phyloP scores from a whole-genome alignment of 1,140 invertebrate genomes.

The Aphis gossypii region DNA sequence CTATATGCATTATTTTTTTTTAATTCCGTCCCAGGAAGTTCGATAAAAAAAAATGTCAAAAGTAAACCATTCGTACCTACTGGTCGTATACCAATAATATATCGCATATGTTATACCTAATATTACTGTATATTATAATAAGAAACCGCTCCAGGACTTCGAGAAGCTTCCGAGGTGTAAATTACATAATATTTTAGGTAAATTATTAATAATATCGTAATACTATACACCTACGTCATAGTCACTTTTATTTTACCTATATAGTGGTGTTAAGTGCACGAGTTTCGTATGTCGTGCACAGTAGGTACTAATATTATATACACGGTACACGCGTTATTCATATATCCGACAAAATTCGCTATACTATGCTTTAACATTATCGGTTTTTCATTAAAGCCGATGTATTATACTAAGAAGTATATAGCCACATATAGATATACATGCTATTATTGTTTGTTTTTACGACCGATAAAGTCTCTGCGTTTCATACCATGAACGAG shows the following conservation, averaged over 20 bases:
- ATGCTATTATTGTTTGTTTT: not conserved
- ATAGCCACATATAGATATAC: not conserved
- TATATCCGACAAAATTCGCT: not conserved
- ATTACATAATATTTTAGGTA: not conserved
- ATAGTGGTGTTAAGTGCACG: not conserved
- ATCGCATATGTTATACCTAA: not conserved
- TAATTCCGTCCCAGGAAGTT: not conserved
- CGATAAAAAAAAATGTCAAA: not conserved
- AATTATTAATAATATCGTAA: slow-evolving; percentile 15
- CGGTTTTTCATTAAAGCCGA: not conserved
- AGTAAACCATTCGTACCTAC: not conserved
- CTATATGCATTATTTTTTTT: not conserved
- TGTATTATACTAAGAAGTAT: not conserved
- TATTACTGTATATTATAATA: not conserved
- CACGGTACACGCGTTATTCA: not conserved
- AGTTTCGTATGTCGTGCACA: not conserved
- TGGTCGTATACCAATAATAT: not conserved
- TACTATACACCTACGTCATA: not conserved
- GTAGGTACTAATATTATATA: not conserved
- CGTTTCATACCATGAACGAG: not conserved
- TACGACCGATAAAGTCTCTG: slow-evolving; percentile 2
- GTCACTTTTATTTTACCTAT: slow-evolving; percentile 9
- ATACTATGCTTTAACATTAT: not conserved
- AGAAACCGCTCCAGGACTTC: not conserved
- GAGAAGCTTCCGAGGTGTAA: not conserved